Evolutionary conservation across 2,888 invertebrate species (phyloP), one percentile per base, ranked within the genome.

Genomic region (Netelia fuscicornis): DNA sequence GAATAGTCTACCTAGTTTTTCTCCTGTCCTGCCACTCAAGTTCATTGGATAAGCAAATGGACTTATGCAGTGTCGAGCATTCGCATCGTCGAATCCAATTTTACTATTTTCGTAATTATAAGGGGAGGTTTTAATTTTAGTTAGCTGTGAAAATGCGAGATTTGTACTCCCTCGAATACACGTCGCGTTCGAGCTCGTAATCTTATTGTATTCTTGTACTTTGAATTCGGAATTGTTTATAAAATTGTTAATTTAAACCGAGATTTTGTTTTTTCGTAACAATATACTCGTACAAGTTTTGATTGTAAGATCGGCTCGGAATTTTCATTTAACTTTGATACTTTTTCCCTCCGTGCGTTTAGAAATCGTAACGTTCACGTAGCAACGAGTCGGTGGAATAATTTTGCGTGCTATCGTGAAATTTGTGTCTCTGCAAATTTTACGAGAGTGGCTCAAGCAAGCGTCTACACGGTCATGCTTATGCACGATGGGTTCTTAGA

Each of bases 401-500:
- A 76, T 42, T 75, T 79, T n/a, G 64, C 74, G 62, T 52, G 74
- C 13, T 74, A 68, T 68, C 77, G 68, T 64, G 60, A 79, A 78
- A 70, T 70, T 56, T 42, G 10, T 75, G 42, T 37, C 20, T 62
- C 58, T 58, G 60, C 9, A 56, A 54, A 54, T 54, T 56, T 62
- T 52, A 20, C 2, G 30, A 13, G 64, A 6, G 44, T 42, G 74
- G 64, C 58, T 65, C 56, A 17, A n/a, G 56, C n/a, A 20, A 20
- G 17, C 30, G 30, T 56, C 56, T 20, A 8, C 58, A 30, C 25
- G 30, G 52, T 60, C 70, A 71, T 70, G 68, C 44, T 64, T 84
- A 80, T 81, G 78, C 78, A 72, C 77, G 85, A 83, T 78, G 77
- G 86, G 79, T 86, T 86, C 86, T 84, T 71, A 81, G 86, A 86